Base-by-base conservation (phyloP, 2,113 vertebrate species). In the Benitochromis conjunctus region DNA sequence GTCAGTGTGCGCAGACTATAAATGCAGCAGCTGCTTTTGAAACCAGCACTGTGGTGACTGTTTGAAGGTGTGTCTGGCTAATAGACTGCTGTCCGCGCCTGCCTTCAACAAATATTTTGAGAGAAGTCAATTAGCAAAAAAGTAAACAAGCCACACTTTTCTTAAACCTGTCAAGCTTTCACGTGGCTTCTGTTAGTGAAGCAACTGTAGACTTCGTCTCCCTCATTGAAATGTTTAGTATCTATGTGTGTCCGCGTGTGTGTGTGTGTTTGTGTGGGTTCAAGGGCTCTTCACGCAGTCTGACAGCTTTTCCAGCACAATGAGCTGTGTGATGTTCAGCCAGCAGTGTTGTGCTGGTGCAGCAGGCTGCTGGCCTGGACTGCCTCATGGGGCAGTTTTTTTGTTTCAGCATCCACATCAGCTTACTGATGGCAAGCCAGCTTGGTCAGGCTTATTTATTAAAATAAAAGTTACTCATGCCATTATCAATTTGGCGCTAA, bases 321-420 rank as follows among this genome's bases (percentile, higher is more conserved):
- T 3, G 53, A 87, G 58, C 71, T 34, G 55, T 90, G 83, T 91
- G 86, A 92, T 89, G 79, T 78, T 21, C 38, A 78, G 66, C 89
- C 89, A 92, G 88, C 76, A 58, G 76, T 10, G 69, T 14, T 62
- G 84, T 74, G 69, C 9, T 51, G 69, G 43, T 74, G 51, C 71
- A 66, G 43, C 10, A n/a, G 80, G 48, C 82, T 16, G 79, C 56
- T 9, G 43, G 66, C 80, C 71, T 54, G 58, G 26, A 7, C 58
- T 6, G 79, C 85, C 85, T 91, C 79, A 0, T 57, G 89, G 83
- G 69, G 43, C 43, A 31, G 24, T 36, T 38, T 38, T 14, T 31
- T 31, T 31, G 31, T 76, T 51, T 76, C 69, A 51, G 43, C 69
- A 74, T 24, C 14, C 51, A 48, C 14, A 64, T 77, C 8, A 10